Base-by-base conservation (phyloP, 2,888 invertebrate genomes). In the Leptopilina myrica region DNA sequence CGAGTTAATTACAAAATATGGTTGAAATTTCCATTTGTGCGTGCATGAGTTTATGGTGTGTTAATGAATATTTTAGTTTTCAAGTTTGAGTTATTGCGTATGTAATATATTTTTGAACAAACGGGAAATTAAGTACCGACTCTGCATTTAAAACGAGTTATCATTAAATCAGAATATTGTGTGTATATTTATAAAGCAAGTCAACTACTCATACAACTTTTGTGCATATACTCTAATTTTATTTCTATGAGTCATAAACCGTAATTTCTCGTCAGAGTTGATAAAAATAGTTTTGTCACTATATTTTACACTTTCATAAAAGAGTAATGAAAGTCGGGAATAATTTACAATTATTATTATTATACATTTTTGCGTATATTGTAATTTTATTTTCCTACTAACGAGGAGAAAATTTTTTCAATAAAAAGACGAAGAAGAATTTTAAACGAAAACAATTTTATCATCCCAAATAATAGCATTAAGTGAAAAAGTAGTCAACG, bases 261-360 rank as follows among this genome's bases (percentile, higher is more conserved):
- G 56, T 53, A 53, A 73, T 33, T 73, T 56, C 33, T 56, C 43
- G 40, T 56, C 56, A 40, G 33, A 73, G 56, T 26, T 56, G n/a
- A 73, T 40, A 73, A 73, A 73, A 73, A 73, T 73, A 73, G 53
- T 7, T 53, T 49, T 73, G 26, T 53, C 53, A 26, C 64, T 64
- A 56, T 11, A 11, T 33, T 73, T 33, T 33, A 33, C n/a, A n/a
- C 69, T 73, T 73, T 69, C 49, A 69, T 20, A 69, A 43, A 69
- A 69, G 26, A 26, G 64, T 64, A 33, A 26, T 33, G 12, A 64
- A 64, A 33, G 64, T 64, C 33, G 12, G 33, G 40, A 64, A 33
- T 33, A 33, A 64, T 26, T 64, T 33, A 26, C 33, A 64, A 64
- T 40, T 8, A 62, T 62, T 9, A 62, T 62, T 62, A 33, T 33